Conservation (phyloP, 2,113 vertebrate genomes). For the Xiphias gladius region DNA sequence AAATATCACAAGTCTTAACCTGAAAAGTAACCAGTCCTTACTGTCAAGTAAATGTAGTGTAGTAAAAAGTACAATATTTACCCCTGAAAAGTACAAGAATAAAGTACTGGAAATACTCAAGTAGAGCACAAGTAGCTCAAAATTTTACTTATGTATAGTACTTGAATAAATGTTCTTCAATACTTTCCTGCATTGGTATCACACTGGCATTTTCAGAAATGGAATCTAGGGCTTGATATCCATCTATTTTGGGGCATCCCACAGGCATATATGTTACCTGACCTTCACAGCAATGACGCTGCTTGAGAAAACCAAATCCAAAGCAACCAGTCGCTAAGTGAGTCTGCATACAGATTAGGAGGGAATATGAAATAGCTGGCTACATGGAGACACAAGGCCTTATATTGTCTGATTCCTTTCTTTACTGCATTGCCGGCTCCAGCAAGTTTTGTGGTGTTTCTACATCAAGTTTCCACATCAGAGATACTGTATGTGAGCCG, state of each 20-base stretch:
- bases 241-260: conserved; percentile 26
- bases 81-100: not conserved
- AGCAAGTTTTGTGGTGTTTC: not conserved
- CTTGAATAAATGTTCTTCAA: not conserved
- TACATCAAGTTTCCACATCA: not conserved
- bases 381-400: conserved; percentile 47
- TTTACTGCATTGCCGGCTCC: conserved; percentile 32
- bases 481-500: too few relatives aligned
- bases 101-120: not conserved
- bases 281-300: conserved; percentile 43
- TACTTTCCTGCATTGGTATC: not conserved
- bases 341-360: conserved; percentile 49
- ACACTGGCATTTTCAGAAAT: conserved; percentile 5
- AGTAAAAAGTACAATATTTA: not conserved
- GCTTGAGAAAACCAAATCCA: conserved; percentile 27
- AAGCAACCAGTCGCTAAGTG: conserved; percentile 51
- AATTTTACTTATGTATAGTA: not conserved
- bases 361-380: conserved; percentile 56
- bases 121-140: not conserved
- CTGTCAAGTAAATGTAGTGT: not conserved
- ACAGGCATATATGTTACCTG: conserved; percentile 22
- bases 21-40: not conserved
- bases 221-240: conserved; percentile 7
- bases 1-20: not conserved
- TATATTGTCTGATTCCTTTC: conserved; percentile 46